Conservation (phyloP, 1,140 invertebrate species). For the Magallana ariakensis region DNA sequence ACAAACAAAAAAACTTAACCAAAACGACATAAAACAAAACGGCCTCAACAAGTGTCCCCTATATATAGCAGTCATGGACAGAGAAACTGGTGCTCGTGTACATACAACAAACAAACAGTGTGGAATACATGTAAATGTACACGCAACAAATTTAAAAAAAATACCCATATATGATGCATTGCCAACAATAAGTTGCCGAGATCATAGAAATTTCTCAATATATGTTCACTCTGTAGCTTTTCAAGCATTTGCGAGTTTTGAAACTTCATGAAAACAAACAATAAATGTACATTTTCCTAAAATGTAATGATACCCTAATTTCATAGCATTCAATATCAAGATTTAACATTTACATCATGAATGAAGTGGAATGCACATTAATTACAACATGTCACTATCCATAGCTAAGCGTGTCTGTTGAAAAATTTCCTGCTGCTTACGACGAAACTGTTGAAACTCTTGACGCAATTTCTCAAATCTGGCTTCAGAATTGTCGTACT, state of each 20-base stretch:
- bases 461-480: constrained; percentile 96
- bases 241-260: background rate
- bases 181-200: background rate
- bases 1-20: background rate
- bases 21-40: background rate
- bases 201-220: background rate
- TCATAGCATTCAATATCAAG: too few species aligned
- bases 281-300: too few species aligned
- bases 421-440: constrained; percentile 83
- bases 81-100: background rate
- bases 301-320: too few species aligned
- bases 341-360: background rate
- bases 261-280: background rate
- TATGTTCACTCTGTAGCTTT: background rate
- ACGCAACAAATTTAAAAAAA: too few species aligned
- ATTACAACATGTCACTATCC: constrained; percentile 77
- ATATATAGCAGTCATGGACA: background rate
- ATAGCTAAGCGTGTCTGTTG: constrained; percentile 58
- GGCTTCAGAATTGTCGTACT: constrained; percentile 84
- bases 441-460: constrained; percentile 95
- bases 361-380: background rate
- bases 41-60: background rate
- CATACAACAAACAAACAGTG: background rate
- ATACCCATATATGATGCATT: background rate
- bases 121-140: too few species aligned